Percentiles rank a stretch among this genome's conserved stretches.
Conservation (phyloP, 2,113 vertebrate genomes). For the Burhinus oedicnemus region DNA sequence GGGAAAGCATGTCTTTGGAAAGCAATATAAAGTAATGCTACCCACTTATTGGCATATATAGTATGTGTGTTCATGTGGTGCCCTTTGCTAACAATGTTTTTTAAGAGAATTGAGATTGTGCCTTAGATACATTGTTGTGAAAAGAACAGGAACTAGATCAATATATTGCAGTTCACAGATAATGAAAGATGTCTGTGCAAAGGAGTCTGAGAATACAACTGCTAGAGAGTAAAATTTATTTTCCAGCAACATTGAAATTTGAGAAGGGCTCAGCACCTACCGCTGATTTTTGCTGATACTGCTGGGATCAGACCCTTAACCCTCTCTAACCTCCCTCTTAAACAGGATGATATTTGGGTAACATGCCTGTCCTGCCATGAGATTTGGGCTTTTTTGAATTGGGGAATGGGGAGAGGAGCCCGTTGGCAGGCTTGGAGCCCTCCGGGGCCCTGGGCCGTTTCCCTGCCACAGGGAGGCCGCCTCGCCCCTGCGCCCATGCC, state of each 20-base stretch:
- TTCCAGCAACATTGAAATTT: background rate
- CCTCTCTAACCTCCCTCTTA: background rate
- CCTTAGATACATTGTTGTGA: background rate
- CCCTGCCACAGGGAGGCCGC: background rate
- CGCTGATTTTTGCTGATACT: background rate
- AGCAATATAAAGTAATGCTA: background rate
- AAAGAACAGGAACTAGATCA: background rate
- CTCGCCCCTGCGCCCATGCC: background rate
- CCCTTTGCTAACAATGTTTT: background rate
- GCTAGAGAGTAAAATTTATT: background rate
- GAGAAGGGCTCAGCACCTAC: background rate
- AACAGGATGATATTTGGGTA: background rate
- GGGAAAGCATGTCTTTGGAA: background rate
- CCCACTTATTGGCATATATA: background rate
- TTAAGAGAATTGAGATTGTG: background rate
- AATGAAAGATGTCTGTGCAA: background rate
- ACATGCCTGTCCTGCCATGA: rapidly evolving
- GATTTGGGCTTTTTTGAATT: background rate
- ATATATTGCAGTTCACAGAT: background rate
- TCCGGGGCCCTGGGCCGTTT: too few species aligned
- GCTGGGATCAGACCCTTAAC: background rate
- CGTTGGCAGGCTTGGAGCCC: background rate
- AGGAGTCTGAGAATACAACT: background rate
- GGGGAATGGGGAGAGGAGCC: background rate
- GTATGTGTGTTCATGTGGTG: background rate